Percentiles rank a stretch among this genome's conserved stretches.
Evolutionary conservation across 2,888 invertebrate genomes (phyloP).

Genomic region (Lumbricus terrestris): DNA sequence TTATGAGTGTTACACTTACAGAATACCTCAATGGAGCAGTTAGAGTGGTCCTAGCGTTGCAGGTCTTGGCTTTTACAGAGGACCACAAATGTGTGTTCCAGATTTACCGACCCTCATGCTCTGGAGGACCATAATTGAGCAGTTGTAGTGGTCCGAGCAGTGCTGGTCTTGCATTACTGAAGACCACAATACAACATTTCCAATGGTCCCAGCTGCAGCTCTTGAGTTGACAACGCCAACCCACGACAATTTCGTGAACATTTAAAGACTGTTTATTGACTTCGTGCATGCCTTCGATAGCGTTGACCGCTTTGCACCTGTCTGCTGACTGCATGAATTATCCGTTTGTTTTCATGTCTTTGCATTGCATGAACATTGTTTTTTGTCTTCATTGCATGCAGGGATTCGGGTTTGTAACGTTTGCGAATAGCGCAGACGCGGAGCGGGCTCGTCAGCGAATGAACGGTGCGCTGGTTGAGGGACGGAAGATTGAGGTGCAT

Average conservation of each 20-base stretch:
- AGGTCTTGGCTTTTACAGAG: too few relatives aligned
- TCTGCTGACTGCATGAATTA: conserved; percentile 8
- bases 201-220: too few relatives aligned
- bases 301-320: not conserved
- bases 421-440: conserved; percentile 99
- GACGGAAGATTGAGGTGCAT: conserved; percentile 98
- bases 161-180: too few relatives aligned
- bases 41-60: too few relatives aligned
- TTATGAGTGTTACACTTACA: too few relatives aligned
- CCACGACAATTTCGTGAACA: not conserved
- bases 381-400: conserved; percentile 56
- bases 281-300: not conserved
- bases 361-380: conserved; percentile 6
- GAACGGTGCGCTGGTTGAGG: conserved; percentile 99
- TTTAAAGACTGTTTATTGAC: not conserved
- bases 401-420: conserved; percentile 99
- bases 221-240: not conserved
- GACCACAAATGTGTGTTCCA: too few relatives aligned
- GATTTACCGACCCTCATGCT: too few relatives aligned
- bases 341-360: conserved; percentile 13
- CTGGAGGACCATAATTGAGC: too few relatives aligned
- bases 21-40: too few relatives aligned
- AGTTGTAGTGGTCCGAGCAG: too few relatives aligned
- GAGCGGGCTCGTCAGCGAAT: conserved; percentile 99
- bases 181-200: too few relatives aligned